Conservation (phyloP, 1,140 invertebrate species). For the Yoshiicerus persimilis region DNA sequence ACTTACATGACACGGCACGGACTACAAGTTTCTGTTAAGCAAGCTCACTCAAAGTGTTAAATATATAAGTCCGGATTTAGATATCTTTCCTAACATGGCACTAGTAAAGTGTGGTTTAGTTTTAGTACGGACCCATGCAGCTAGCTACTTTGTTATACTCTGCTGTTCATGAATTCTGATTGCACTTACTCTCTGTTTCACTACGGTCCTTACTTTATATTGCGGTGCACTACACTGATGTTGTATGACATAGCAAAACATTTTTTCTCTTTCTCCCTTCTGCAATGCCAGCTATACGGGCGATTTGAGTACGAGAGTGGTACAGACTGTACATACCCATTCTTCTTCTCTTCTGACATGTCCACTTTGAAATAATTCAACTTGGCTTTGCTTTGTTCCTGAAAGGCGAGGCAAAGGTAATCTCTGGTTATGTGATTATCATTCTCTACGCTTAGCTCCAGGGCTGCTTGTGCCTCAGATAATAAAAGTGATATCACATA, state of each 20-base stretch:
- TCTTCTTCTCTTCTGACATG: neutral
- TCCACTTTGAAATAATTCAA: constrained; percentile 17
- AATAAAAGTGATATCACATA: too few relatives aligned
- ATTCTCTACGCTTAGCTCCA: neutral
- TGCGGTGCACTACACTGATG: too few relatives aligned
- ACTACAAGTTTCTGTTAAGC: neutral
- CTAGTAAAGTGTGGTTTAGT: neutral
- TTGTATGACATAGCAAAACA: neutral
- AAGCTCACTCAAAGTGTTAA: neutral
- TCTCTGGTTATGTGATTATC: neutral
- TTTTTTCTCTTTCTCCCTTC: neutral
- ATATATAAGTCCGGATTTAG: neutral
- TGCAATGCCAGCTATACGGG: neutral
- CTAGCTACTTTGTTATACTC: neutral
- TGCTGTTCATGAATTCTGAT: too few relatives aligned
- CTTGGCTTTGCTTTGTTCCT: constrained; percentile 9
- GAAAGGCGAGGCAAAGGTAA: neutral
- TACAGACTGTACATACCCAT: neutral
- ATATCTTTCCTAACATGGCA: neutral
- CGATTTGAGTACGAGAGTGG: too few relatives aligned
- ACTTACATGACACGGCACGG: neutral
- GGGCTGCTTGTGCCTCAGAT: neutral
- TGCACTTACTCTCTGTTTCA: neutral
- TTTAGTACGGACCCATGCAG: too few relatives aligned
- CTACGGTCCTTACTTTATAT: too few relatives aligned